phyloP scores from a whole-genome alignment of 2,113 vertebrate genomes.

The Tinamus guttatus region DNA sequence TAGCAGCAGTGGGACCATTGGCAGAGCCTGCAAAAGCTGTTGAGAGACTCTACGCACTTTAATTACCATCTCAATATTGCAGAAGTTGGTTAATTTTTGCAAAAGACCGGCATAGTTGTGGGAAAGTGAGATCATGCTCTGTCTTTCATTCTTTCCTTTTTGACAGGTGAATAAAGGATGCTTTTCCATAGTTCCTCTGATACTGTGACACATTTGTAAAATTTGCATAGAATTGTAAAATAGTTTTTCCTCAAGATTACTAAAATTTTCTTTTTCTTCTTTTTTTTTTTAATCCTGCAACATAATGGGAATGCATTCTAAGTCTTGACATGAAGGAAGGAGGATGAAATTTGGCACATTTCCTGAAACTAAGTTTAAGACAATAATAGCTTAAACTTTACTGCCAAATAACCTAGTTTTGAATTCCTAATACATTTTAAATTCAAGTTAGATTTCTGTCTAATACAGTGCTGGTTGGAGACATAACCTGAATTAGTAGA shows the following conservation, averaged over 20 bases:
- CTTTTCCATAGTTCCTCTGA: conserved; percentile 18
- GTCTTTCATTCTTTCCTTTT: conserved; percentile 35
- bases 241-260: conserved; percentile 21
- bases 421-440: neutral
- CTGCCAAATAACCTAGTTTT: neutral
- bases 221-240: conserved; percentile 45
- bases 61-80: conserved; percentile 62
- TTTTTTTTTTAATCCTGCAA: neutral
- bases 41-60: conserved; percentile 51
- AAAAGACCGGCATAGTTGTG: conserved; percentile 37
- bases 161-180: conserved; percentile 60
- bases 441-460: neutral
- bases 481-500: neutral
- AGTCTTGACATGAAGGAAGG: neutral
- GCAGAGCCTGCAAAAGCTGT: conserved; percentile 52
- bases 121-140: conserved; percentile 47
- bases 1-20: conserved; percentile 49
- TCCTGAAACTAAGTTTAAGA: neutral
- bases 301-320: neutral
- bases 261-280: neutral
- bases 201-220: conserved; percentile 37
- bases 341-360: neutral
- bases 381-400: neutral
- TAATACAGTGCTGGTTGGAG: neutral
- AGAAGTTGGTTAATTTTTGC: conserved; percentile 66